phyloP scores from a whole-genome alignment of 2,888 invertebrate species.

The Dasysyrphus albostriatus region DNA sequence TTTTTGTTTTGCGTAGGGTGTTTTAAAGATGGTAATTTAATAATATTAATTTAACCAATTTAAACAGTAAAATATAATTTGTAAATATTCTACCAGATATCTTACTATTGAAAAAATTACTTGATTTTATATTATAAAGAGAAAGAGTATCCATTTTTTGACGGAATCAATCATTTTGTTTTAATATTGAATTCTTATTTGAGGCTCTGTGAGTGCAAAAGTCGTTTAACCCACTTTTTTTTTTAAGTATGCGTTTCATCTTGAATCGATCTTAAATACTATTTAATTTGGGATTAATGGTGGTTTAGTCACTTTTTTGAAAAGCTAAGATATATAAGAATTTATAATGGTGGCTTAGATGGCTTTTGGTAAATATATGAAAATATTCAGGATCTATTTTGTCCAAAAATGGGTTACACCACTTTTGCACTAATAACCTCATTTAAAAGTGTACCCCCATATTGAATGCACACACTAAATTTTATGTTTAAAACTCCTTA shows the following conservation, averaged over 20 bases:
- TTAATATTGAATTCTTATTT: not conserved
- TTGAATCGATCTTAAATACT: no score
- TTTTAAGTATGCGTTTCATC: no score
- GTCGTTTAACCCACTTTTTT: no score
- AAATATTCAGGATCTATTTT: no score
- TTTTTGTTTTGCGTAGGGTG: constrained; percentile 21
- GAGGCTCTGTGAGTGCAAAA: not conserved
- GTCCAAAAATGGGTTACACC: no score
- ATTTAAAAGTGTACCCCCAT: not conserved
- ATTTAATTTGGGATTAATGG: no score
- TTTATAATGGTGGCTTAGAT: no score
- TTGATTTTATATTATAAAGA: not conserved
- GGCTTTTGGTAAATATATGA: no score
- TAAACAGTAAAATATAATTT: not conserved
- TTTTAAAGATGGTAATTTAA: not conserved
- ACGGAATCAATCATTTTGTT: not conserved
- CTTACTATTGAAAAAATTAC: not conserved
- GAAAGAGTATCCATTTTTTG: not conserved
- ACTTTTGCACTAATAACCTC: no score
- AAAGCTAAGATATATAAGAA: no score
- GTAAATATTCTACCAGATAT: no score
- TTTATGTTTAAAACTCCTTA: not conserved
- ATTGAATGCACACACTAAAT: not conserved
- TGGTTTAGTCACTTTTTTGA: no score
- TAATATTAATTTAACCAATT: not conserved